Conservation (phyloP, 2,888 invertebrate species). For the Erebia aethiops region DNA sequence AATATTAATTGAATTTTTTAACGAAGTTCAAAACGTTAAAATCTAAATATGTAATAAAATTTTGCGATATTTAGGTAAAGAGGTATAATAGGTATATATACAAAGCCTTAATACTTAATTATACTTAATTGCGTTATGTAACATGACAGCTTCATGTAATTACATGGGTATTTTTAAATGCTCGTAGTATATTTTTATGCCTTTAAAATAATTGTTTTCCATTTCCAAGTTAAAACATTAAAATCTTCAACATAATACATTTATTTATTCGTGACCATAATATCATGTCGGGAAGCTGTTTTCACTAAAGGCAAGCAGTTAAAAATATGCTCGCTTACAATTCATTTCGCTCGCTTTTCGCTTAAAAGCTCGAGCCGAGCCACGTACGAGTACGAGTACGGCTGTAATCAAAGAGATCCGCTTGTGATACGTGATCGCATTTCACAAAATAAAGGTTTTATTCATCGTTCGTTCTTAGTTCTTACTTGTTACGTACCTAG, state of each 20-base stretch:
- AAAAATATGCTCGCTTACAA: constrained; percentile 45
- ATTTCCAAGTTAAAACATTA: background rate
- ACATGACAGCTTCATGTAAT: too few species aligned
- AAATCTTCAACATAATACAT: background rate
- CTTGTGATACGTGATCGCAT: constrained; percentile 63
- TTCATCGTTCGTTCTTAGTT: constrained; percentile 43
- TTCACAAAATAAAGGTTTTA: constrained; percentile 52
- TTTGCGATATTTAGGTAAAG: too few species aligned
- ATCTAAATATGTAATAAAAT: too few species aligned
- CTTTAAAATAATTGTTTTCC: background rate
- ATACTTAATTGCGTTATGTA: too few species aligned
- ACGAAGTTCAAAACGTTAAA: too few species aligned
- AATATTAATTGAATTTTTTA: too few species aligned
- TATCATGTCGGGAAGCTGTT: background rate
- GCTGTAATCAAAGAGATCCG: constrained; percentile 68
- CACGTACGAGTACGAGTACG: constrained; percentile 51
- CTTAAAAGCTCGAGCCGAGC: constrained; percentile 50
- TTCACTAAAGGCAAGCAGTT: constrained; percentile 51
- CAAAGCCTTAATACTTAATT: too few species aligned
- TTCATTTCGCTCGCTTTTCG: constrained; percentile 49
- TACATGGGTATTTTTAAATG: background rate
- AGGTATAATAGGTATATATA: too few species aligned
- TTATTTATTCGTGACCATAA: background rate
- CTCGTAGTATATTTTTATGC: background rate
- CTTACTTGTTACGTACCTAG: constrained; percentile 29